A percentile compares a stretch with the other conserved stretches of the same genome.
Conservation (phyloP, 37 sponge, comb jelly and placozoan species). For the Chondrosia reniformis region DNA sequence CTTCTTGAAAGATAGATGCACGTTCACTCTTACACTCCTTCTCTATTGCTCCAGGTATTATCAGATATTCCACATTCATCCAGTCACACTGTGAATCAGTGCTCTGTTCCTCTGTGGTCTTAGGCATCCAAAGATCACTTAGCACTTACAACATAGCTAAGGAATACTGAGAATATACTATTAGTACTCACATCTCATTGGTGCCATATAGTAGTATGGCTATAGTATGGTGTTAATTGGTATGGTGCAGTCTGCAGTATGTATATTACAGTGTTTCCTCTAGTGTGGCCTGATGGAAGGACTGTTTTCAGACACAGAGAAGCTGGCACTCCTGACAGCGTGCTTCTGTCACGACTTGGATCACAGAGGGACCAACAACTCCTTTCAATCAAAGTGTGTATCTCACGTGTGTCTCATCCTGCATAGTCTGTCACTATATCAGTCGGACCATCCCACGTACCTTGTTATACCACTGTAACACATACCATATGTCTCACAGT, state of each 20-base stretch:
- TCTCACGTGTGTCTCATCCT: too few species aligned
- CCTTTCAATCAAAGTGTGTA: conserved; percentile 79
- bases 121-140: too few species aligned
- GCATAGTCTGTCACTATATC: too few species aligned
- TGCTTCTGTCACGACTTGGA: conserved; percentile 94
- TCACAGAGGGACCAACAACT: conserved; percentile 93
- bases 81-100: neutral
- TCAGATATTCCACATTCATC: neutral
- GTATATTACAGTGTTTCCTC: neutral
- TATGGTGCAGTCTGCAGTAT: too few species aligned
- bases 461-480: too few species aligned
- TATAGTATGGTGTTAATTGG: too few species aligned
- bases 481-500: too few species aligned
- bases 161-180: neutral
- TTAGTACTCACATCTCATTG: too few species aligned
- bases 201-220: too few species aligned
- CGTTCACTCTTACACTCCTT: too few species aligned
- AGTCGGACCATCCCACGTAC: too few species aligned
- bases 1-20: too few species aligned
- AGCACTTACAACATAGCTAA: neutral
- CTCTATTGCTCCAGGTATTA: neutral
- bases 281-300: conserved; percentile 44
- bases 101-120: neutral
- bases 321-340: conserved; percentile 73
- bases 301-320: conserved; percentile 58